A percentile compares a stretch with the other conserved stretches of the same genome.
Evolutionary conservation across 2,888 invertebrate species (phyloP).

Genomic region (Xiphydria camelus): DNA sequence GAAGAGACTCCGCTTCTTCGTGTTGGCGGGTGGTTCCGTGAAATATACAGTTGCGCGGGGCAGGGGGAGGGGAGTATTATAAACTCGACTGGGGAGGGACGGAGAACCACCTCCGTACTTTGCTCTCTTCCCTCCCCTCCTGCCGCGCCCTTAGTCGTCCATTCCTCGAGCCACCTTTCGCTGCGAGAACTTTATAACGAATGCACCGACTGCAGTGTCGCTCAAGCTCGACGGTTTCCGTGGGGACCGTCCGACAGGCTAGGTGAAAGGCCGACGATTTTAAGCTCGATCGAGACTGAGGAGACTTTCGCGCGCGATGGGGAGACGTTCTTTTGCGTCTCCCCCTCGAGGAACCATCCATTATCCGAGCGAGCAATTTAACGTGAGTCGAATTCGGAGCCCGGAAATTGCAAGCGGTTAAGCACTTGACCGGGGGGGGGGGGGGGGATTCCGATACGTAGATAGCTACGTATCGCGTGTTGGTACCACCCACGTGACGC

Average conservation of each 20-base stretch:
- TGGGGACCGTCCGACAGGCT: too few species aligned
- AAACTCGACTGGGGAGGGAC: constrained; percentile 25
- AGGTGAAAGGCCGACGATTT: too few species aligned
- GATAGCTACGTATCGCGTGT: too few species aligned
- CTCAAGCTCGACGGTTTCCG: constrained; percentile 29
- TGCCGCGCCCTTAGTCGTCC: constrained; percentile 12
- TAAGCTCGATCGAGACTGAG: constrained; percentile 4
- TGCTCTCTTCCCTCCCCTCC: constrained; percentile 29
- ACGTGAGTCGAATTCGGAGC: too few species aligned
- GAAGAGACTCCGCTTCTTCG: constrained; percentile 2
- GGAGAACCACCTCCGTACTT: constrained; percentile 20
- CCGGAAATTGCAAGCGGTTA: too few species aligned
- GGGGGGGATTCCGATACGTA: too few species aligned
- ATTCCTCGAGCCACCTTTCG: constrained; percentile 9
- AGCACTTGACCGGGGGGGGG: too few species aligned
- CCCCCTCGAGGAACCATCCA: background rate
- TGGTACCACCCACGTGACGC: too few species aligned
- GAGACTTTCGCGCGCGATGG: constrained; percentile 9
- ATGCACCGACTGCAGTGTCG: constrained; percentile 33
- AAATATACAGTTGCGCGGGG: constrained; percentile 40
- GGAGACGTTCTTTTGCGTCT: background rate
- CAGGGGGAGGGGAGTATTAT: constrained; percentile 29
- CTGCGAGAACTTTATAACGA: constrained; percentile 42
- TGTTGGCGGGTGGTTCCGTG: constrained; percentile 37
- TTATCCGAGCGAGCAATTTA: background rate